A percentile compares a stretch with the other conserved stretches of the same genome.
phyloP scores from a whole-genome alignment of 2,113 vertebrate genomes.

The Spea multiplicata region DNA sequence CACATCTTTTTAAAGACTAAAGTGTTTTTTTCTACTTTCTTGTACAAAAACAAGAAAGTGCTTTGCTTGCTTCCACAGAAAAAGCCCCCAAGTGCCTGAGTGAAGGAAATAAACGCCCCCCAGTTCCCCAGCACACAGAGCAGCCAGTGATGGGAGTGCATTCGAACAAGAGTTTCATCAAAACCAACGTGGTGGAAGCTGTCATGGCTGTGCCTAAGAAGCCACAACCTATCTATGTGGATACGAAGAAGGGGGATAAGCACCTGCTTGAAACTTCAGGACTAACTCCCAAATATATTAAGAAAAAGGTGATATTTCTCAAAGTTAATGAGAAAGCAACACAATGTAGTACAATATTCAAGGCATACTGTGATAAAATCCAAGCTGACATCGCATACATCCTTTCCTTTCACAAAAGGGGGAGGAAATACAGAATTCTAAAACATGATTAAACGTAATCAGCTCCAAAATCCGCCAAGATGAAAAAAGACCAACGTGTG shows the following conservation, averaged over 20 bases:
- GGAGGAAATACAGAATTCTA: too few species aligned
- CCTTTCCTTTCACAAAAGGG: too few species aligned
- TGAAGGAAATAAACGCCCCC: slow-evolving; percentile 61
- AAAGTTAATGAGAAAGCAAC: not conserved
- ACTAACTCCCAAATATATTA: slow-evolving; percentile 83
- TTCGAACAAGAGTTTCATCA: slow-evolving; percentile 76
- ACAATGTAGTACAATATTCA: too few species aligned
- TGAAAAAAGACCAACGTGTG: too few species aligned
- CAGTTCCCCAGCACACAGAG: slow-evolving; percentile 73
- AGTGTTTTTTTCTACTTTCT: not conserved
- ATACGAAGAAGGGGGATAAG: slow-evolving; percentile 81
- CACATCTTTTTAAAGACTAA: too few species aligned
- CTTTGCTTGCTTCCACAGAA: slow-evolving; percentile 62
- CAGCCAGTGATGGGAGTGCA: slow-evolving; percentile 73
- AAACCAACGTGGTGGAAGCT: slow-evolving; percentile 66
- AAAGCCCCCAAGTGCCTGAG: slow-evolving; percentile 55
- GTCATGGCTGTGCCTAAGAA: slow-evolving; percentile 70
- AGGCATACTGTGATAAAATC: too few species aligned
- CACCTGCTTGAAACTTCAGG: slow-evolving; percentile 85
- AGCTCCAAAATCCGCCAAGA: too few species aligned
- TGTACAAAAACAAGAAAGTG: slow-evolving; percentile 50
- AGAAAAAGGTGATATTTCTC: slow-evolving; percentile 77
- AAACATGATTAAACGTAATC: too few species aligned
- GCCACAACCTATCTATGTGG: slow-evolving; percentile 70
- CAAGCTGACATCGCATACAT: too few species aligned